phyloP scores from a whole-genome alignment of 2,113 vertebrate genomes.

The Enhydra lutris region DNA sequence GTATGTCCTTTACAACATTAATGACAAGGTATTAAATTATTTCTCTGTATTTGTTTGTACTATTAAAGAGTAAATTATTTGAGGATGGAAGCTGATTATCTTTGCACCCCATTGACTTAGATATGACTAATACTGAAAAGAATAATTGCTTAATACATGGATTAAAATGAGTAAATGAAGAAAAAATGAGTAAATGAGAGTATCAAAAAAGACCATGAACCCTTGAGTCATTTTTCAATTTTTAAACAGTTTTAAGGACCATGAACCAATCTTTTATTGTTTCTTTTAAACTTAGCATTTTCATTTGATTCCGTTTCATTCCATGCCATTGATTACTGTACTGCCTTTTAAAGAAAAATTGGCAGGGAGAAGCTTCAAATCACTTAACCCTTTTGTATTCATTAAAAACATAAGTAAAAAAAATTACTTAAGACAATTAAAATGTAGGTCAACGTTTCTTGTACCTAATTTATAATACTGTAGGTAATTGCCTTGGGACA shows the following conservation, averaged over 20 bases:
- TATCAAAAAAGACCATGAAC: not conserved
- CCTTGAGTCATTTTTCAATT: not conserved
- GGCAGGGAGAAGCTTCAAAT: conserved; percentile 35
- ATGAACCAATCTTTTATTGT: not conserved
- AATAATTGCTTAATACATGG: conserved; percentile 28
- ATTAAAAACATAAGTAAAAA: conserved; percentile 57
- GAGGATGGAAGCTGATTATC: not conserved
- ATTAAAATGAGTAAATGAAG: conserved; percentile 19
- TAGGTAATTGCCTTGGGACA: conserved; percentile 18
- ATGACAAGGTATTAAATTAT: not conserved
- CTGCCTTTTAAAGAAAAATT: conserved; percentile 39
- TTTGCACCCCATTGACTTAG: not conserved
- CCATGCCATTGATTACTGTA: not conserved
- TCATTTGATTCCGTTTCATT: conserved; percentile 35
- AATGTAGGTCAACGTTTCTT: conserved; percentile 45
- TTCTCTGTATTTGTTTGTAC: not conserved
- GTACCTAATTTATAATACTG: conserved; percentile 42
- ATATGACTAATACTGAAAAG: not conserved
- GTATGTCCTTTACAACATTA: not conserved
- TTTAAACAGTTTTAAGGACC: conserved; percentile 14
- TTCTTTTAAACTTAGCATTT: conserved; percentile 51
- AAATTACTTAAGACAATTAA: conserved; percentile 58
- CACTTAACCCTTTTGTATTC: conserved; percentile 32
- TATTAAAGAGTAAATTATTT: not conserved
- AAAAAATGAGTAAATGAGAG: conserved; percentile 6